phyloP scores from a whole-genome alignment of 92 coral and sea anemone species.

The Diadumene lineata region DNA sequence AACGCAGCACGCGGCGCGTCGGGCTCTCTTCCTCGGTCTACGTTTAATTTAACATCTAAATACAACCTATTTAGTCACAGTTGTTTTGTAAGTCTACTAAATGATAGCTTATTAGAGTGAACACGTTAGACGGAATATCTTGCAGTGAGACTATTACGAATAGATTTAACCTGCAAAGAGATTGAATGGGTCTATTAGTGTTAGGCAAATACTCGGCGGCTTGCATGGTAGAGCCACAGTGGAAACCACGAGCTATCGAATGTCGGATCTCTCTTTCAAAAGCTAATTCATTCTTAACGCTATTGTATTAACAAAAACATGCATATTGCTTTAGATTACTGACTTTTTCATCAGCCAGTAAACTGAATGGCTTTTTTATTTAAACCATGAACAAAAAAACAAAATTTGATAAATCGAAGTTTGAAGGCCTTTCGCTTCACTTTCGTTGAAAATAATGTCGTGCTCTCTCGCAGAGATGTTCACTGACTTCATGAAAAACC shows the following conservation, averaged over 20 bases:
- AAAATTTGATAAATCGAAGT: too few species aligned
- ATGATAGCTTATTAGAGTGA: slow-evolving; percentile 19
- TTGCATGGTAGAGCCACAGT: slow-evolving; percentile 10
- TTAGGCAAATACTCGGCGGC: not conserved
- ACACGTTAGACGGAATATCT: slow-evolving; percentile 24
- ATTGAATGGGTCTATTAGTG: slow-evolving; percentile 13
- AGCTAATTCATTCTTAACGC: not conserved
- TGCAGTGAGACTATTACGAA: slow-evolving; percentile 32
- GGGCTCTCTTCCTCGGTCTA: slow-evolving; percentile 41
- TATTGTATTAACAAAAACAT: not conserved
- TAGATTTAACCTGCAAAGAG: slow-evolving; percentile 2
- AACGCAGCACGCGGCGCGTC: slow-evolving; percentile 32
- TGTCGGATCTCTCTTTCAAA: slow-evolving; percentile 25
- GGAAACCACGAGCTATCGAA: slow-evolving; percentile 3
- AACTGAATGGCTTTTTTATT: too few species aligned
- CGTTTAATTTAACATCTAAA: slow-evolving; percentile 42
- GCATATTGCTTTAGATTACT: not conserved
- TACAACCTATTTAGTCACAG: slow-evolving; percentile 23
- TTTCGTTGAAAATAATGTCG: too few species aligned
- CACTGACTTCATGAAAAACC: too few species aligned
- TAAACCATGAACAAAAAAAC: too few species aligned
- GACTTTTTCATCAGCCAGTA: not conserved
- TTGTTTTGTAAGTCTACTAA: slow-evolving; percentile 18
- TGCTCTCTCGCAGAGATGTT: too few species aligned
- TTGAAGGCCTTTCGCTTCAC: too few species aligned